Percentiles rank a stretch among this genome's conserved stretches.
phyloP scores from a whole-genome alignment of 1,140 invertebrate species.

The fruit fly (Drosophila melanogaster) region Release_6_plus_ISO1_MT NC_004354.4:11307001-11307500 shows the following conservation, averaged over 20 bases:
- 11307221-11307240: no score
- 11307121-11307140: background rate
- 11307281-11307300: no score
- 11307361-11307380: background rate
- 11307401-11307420: background rate
- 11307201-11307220: background rate
- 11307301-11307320: no score
- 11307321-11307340: background rate
- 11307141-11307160: background rate
- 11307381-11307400: background rate
- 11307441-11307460: conserved; percentile 22
- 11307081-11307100: conserved; percentile 2
- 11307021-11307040: conserved; percentile 5
- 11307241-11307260: no score
- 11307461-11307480: conserved; percentile 26
- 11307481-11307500: conserved; percentile 21
- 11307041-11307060: background rate
- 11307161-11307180: no score
- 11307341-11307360: background rate
- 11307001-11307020: background rate
- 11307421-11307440: background rate
- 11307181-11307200: background rate
- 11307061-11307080: conserved; percentile 2
- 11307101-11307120: conserved; percentile 1
- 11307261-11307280: no score